Conservation (phyloP, 2,797 vertebrate genomes). For the Notoglanidium macrostoma region DNA sequence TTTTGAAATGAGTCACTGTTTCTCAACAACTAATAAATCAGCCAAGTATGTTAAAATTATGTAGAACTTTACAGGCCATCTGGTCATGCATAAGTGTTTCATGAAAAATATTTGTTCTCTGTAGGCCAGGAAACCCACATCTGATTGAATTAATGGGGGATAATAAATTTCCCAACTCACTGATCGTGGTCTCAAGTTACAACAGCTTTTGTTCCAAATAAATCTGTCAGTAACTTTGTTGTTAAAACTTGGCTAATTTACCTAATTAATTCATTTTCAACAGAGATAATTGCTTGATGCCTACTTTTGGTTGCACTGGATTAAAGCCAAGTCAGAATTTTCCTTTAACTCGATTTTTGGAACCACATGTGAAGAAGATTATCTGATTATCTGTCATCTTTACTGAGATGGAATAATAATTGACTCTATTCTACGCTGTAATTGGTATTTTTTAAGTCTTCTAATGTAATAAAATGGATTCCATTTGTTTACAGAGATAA, state of each 20-base stretch:
- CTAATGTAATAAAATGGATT: background rate
- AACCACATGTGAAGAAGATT: background rate
- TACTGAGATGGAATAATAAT: background rate
- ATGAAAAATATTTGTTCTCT: slow-evolving; percentile 21
- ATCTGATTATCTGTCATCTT: background rate
- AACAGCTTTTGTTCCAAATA: background rate
- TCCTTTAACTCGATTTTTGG: background rate
- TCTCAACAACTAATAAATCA: slow-evolving; percentile 29
- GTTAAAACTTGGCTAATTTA: slow-evolving; percentile 17
- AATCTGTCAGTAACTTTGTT: slow-evolving; percentile 19
- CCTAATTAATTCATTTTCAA: slow-evolving; percentile 3
- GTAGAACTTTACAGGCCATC: slow-evolving; percentile 34
- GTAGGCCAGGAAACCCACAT: background rate
- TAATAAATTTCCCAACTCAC: background rate
- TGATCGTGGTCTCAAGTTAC: slow-evolving; percentile 8
- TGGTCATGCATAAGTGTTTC: slow-evolving; percentile 24
- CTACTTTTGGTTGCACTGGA: background rate
- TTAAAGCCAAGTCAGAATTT: background rate
- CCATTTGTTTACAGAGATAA: background rate
- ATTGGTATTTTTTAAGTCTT: background rate
- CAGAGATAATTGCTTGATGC: background rate
- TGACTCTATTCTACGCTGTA: background rate
- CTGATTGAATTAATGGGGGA: slow-evolving; percentile 21
- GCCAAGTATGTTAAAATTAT: slow-evolving; percentile 20
- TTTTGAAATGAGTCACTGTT: slow-evolving; percentile 30